These are phyloP conservation scores for Cassiopea andromeda DNA, from an alignment of 30 jellyfish, hydroid and myxozoan genomes.

Conservation along the genomic window DNA sequence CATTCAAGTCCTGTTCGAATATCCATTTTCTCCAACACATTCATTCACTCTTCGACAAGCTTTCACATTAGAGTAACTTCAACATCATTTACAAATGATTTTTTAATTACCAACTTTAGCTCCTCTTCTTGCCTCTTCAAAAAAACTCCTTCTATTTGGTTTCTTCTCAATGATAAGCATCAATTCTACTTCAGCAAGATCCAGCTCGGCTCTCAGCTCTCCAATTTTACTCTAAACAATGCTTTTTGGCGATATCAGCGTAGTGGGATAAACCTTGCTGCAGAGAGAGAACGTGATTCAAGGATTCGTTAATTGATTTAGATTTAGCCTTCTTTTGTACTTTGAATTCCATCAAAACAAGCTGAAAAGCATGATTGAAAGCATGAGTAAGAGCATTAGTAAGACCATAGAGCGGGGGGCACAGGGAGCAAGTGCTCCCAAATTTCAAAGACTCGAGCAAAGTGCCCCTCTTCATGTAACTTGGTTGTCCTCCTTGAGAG, in stretches of 20 bases:
- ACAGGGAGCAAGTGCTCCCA: too few species aligned
- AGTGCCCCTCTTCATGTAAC: too few species aligned
- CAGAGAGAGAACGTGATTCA: constrained; percentile 2
- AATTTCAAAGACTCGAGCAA: too few species aligned
- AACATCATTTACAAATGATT: constrained; percentile 27
- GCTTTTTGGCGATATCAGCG: constrained; percentile 29
- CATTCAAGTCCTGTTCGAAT: constrained; percentile 1
- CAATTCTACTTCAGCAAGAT: constrained; percentile 19
- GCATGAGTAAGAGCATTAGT: too few species aligned
- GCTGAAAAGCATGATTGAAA: constrained; percentile 25
- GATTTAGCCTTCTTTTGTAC: constrained; percentile 12
- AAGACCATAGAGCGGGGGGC: too few species aligned
- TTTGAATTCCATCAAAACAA: constrained; percentile 46
- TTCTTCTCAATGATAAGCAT: constrained; percentile 15
- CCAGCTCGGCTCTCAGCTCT: constrained; percentile 20
- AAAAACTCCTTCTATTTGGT: not conserved
- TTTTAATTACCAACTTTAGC: not conserved
- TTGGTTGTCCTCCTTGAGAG: too few species aligned
- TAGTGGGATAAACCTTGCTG: not conserved
- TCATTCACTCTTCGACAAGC: constrained; percentile 10
- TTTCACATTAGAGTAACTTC: constrained; percentile 38
- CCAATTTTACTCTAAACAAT: constrained; percentile 4
- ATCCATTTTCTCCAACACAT: not conserved
- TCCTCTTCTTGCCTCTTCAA: constrained; percentile 28
- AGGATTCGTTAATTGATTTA: constrained; percentile 21